Base-by-base conservation (phyloP, 2,797 vertebrate genomes). In the Hyperoplus lanceolatus region DNA sequence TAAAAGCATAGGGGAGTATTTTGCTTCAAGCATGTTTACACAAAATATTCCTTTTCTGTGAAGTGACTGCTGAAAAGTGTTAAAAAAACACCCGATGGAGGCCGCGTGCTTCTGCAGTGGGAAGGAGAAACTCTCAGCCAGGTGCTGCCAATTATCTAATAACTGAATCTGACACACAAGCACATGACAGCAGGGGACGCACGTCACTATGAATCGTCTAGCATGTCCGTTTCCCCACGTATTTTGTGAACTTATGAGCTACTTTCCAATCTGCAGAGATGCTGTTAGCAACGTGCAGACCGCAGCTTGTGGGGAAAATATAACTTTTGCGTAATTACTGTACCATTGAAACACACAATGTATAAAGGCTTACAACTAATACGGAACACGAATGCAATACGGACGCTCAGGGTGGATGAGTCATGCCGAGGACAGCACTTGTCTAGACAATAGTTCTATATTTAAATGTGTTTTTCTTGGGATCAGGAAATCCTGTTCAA, bases 91-190 rank as follows among this genome's bases (percentile, higher is more conserved):
- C 8, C 4, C 38, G 38, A 71, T 1, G 12, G 29, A 66, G 42
- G 38, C 14, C 0, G 36, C 0, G 39, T 3, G 70, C 16, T 62
- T 65, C 16, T 36, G 77, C 36, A 13, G 39, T 1, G 7, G 13
- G 5, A 50, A n/a, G 57, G 18, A 7, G 4, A 0, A 11, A 14
- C 38, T 18, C 18, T 29, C 21, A 7, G 4, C 18, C 89, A 91
- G 92, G 81, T 94, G 93, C 65, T 50, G 70, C 68, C 65, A 86
- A 74, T 91, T 79, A 90, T 60, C 58, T 46, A 69, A 90, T 92
- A n/a, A 84, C 14, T 54, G 14, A 60, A 3, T 1, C 7, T 66
- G 63, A 16, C 4, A 6, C 46, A 2, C 0, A 1, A 13, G 29
- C 29, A 29, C 29, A 29, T 1, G 13, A 51, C 77, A 57, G 68